Evolutionary conservation across 2,797 vertebrate species (phyloP).

Genomic region (Sebastes paucispinis): DNA sequence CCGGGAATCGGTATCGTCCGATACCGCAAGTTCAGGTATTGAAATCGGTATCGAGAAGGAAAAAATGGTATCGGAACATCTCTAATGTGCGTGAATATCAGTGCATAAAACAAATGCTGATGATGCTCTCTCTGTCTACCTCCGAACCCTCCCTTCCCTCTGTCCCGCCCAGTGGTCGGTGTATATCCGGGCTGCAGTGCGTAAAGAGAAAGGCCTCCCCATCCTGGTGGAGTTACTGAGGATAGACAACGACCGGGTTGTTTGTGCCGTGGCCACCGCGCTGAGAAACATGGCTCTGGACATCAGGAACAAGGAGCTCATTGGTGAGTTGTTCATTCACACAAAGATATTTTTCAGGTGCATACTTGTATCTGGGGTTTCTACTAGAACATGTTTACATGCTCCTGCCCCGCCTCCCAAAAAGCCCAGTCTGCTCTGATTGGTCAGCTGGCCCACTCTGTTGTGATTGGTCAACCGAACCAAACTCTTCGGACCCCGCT

Average conservation of each 20-base stretch:
- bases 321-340: slow-evolving; percentile 83
- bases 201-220: slow-evolving; percentile 97
- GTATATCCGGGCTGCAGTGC: slow-evolving; percentile 96
- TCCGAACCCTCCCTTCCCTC: neutral
- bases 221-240: slow-evolving; percentile 97
- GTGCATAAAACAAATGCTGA: neutral
- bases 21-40: too few relatives aligned
- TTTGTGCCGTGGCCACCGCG: slow-evolving; percentile 96
- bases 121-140: neutral
- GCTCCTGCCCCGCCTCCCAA: too few relatives aligned
- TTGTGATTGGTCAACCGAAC: too few relatives aligned
- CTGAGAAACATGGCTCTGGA: slow-evolving; percentile 99
- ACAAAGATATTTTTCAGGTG: too few relatives aligned
- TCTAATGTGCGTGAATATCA: neutral
- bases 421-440: too few relatives aligned
- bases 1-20: too few relatives aligned
- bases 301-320: slow-evolving; percentile 97
- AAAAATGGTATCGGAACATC: too few relatives aligned
- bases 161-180: slow-evolving; percentile 90
- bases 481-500: too few relatives aligned
- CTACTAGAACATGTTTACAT: too few relatives aligned
- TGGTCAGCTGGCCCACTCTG: too few relatives aligned
- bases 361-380: too few relatives aligned
- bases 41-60: too few relatives aligned
- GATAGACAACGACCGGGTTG: slow-evolving; percentile 98